phyloP scores from a whole-genome alignment of 2,113 vertebrate species.

The Limanda limanda region DNA sequence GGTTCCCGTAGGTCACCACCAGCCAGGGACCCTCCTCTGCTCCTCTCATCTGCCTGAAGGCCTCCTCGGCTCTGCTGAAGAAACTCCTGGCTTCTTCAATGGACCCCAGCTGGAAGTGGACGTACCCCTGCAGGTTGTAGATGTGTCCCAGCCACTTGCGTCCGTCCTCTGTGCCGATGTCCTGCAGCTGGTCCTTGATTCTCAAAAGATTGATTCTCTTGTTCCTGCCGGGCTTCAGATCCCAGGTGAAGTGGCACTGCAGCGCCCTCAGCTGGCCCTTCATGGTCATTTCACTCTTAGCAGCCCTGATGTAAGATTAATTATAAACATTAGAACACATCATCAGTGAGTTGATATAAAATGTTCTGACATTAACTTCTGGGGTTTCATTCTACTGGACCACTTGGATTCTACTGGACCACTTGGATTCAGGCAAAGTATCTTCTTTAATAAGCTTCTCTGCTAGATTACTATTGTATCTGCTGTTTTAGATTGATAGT shows the following conservation, averaged over 20 bases:
- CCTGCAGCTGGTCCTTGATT: conserved; percentile 36
- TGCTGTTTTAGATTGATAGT: too few relatives aligned
- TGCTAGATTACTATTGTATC: too few relatives aligned
- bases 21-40: conserved; percentile 61
- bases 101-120: conserved; percentile 30
- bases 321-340: neutral
- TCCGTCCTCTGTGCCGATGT: conserved; percentile 38
- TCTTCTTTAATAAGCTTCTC: too few relatives aligned
- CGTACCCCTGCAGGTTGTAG: conserved; percentile 61
- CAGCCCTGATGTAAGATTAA: conserved; percentile 35
- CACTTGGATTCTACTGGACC: too few relatives aligned
- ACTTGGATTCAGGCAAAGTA: too few relatives aligned
- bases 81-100: conserved; percentile 13
- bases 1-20: conserved; percentile 63
- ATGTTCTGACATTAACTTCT: too few relatives aligned
- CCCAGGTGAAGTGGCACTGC: conserved; percentile 71
- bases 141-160: conserved; percentile 61
- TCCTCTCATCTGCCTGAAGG: conserved; percentile 31
- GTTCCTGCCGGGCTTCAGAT: neutral
- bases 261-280: conserved; percentile 41
- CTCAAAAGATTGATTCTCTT: conserved; percentile 20
- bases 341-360: neutral
- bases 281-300: conserved; percentile 6
- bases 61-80: conserved; percentile 41
- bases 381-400: too few relatives aligned